Percentiles rank a stretch among this genome's conserved stretches.
phyloP scores from a whole-genome alignment of 2,113 vertebrate genomes.

The Pseudorectes ferrugineus region DNA sequence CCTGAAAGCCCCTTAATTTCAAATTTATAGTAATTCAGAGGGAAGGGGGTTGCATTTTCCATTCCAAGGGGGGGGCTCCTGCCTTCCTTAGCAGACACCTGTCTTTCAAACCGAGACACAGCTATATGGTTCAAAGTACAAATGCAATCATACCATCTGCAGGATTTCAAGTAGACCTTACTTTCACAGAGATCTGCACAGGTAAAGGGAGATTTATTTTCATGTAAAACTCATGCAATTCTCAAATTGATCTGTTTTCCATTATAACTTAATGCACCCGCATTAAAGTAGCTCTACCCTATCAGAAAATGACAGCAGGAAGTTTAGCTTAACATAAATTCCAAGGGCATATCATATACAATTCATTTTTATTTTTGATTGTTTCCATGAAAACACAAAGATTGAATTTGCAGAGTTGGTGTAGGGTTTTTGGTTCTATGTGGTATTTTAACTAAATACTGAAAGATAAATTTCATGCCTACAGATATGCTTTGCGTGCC shows the following conservation, averaged over 20 bases:
- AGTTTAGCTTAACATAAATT: neutral
- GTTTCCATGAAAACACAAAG: conserved; percentile 1
- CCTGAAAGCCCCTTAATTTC: too few species aligned
- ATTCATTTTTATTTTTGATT: conserved; percentile 27
- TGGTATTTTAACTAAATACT: conserved; percentile 13
- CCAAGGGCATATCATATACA: neutral
- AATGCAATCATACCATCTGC: neutral
- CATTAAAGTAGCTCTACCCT: neutral
- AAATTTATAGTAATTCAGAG: too few species aligned
- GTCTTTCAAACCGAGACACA: too few species aligned
- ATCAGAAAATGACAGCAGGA: neutral
- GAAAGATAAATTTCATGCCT: neutral
- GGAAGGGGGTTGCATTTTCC: too few species aligned
- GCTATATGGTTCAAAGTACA: neutral
- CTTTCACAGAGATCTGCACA: neutral
- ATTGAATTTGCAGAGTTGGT: conserved; percentile 8
- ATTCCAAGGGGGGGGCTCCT: too few species aligned
- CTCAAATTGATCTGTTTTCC: neutral
- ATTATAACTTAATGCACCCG: neutral
- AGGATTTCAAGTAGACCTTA: neutral
- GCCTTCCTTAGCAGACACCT: too few species aligned
- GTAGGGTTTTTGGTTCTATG: conserved; percentile 4
- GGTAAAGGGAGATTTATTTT: neutral
- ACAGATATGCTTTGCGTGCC: neutral
- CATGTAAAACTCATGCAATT: neutral